phyloP scores from a whole-genome alignment of 2,888 invertebrate genomes.

The Eutolmus rufibarbis region DNA sequence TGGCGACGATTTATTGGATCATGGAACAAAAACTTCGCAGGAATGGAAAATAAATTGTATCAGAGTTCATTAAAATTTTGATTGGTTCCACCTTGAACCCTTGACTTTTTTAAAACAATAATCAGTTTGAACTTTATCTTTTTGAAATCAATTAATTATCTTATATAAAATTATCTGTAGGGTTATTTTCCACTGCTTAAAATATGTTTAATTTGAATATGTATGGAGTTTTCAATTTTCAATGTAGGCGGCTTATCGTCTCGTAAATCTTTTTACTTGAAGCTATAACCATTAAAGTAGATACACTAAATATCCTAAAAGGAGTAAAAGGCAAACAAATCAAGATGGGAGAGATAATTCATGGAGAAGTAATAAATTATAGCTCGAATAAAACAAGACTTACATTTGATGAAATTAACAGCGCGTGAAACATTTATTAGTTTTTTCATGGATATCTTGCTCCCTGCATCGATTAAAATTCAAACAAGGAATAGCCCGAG shows the following conservation, averaged over 20 bases:
- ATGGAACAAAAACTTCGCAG: neutral
- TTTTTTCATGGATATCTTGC: neutral
- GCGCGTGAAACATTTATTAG: neutral
- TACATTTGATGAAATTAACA: neutral
- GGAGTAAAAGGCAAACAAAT: neutral
- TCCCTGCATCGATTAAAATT: neutral
- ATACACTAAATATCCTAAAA: neutral
- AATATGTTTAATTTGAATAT: neutral
- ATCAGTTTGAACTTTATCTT: neutral
- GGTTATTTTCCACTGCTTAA: neutral
- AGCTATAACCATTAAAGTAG: neutral
- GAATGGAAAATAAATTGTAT: neutral
- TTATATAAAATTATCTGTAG: neutral
- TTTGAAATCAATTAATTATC: neutral
- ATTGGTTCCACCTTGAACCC: neutral
- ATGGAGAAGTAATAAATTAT: neutral
- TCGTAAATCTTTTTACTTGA: neutral
- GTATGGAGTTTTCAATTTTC: neutral
- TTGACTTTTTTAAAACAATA: neutral
- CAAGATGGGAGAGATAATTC: neutral
- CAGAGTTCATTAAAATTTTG: neutral
- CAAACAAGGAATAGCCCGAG: neutral
- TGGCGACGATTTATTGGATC: neutral
- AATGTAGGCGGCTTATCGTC: neutral
- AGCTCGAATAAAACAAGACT: neutral